A percentile compares a stretch with the other conserved stretches of the same genome.
These are phyloP conservation scores for Amiota mariae DNA, from an alignment of 2,888 invertebrate species.

Conservation along the genomic window DNA sequence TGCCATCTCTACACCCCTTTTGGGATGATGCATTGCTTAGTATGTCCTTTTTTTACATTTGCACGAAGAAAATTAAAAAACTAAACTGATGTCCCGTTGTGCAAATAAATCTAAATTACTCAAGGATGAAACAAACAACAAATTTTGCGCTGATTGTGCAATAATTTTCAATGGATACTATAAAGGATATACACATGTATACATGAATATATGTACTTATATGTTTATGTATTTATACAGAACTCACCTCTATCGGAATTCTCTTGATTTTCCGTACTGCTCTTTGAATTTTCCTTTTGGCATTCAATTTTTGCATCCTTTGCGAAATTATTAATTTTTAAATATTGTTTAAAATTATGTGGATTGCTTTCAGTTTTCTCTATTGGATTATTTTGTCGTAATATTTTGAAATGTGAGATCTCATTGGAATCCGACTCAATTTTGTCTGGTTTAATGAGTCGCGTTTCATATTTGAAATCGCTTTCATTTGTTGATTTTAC, in stretches of 20 bases:
- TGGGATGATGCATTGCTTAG: constrained; percentile 25
- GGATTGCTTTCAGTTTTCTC: constrained; percentile 27
- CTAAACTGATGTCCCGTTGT: constrained; percentile 32
- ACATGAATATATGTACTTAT: neutral
- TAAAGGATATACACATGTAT: neutral
- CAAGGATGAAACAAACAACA: constrained; percentile 25
- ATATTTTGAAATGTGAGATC: constrained; percentile 36
- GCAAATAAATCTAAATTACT: constrained; percentile 35
- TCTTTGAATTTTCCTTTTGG: constrained; percentile 28
- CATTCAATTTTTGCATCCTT: constrained; percentile 16
- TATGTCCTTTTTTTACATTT: constrained; percentile 21
- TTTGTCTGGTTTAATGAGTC: constrained; percentile 2
- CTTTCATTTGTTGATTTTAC: neutral
- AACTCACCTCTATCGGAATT: constrained; percentile 24
- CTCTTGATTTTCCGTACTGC: constrained; percentile 19
- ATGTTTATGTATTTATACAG: neutral
- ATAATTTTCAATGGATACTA: constrained; percentile 1
- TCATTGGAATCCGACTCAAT: constrained; percentile 4
- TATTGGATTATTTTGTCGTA: constrained; percentile 39
- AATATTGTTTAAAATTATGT: constrained; percentile 8
- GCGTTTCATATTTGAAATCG: neutral
- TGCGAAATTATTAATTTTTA: constrained; percentile 16
- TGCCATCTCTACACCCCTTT: constrained; percentile 18
- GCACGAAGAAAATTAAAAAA: constrained; percentile 29
- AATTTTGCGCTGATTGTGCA: constrained; percentile 17